Conservation (phyloP, 2,113 vertebrate species). For the Lagopus leucura region DNA sequence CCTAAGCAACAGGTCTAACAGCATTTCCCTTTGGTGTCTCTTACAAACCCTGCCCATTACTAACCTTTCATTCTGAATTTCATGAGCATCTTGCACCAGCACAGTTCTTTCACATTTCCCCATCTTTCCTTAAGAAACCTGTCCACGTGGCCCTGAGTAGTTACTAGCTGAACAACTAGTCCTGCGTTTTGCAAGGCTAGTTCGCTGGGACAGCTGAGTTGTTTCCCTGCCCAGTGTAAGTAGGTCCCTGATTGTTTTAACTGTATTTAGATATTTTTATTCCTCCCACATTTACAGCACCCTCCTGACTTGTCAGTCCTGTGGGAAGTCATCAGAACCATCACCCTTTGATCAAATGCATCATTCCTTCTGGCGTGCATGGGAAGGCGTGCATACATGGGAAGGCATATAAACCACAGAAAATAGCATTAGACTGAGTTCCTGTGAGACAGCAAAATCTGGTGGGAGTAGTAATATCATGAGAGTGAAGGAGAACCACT, state of each 20-base stretch:
- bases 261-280: not conserved
- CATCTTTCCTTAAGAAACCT: not conserved
- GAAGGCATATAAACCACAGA: not conserved
- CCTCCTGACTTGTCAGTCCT: not conserved
- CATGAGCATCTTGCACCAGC: not conserved
- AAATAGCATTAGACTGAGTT: not conserved
- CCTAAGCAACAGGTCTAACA: not conserved
- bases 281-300: not conserved
- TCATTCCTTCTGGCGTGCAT: not conserved
- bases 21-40: not conserved
- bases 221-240: not conserved
- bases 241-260: not conserved
- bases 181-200: not conserved
- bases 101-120: not conserved
- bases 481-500: not conserved
- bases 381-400: not conserved
- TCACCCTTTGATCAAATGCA: not conserved
- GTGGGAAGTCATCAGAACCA: not conserved
- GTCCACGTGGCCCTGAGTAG: not conserved
- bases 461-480: not conserved
- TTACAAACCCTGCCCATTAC: not conserved
- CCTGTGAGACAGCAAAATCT: not conserved
- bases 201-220: not conserved
- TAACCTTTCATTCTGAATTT: not conserved
- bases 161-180: not conserved